phyloP scores from a whole-genome alignment of 2,113 vertebrate species.

The Actinemys pallida region DNA sequence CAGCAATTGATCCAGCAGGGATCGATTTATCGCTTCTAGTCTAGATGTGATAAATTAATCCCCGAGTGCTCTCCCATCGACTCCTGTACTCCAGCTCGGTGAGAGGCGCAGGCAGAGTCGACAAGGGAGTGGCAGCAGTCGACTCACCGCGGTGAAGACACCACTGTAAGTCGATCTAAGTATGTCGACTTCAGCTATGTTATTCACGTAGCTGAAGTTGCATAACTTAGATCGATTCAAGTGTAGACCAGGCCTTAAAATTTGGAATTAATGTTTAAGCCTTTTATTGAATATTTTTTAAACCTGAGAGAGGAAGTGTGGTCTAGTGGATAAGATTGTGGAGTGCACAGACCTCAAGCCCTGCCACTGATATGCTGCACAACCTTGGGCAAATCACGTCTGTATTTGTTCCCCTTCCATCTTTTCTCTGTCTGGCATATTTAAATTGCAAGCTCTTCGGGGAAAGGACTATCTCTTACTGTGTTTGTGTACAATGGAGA shows the following conservation, averaged over 20 bases:
- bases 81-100: too few species aligned
- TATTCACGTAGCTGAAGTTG: too few species aligned
- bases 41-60: too few species aligned
- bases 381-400: background rate
- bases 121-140: too few species aligned
- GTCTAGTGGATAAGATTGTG: background rate
- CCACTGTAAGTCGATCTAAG: too few species aligned
- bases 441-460: background rate
- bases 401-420: background rate
- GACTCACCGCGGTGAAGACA: too few species aligned
- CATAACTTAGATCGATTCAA: too few species aligned
- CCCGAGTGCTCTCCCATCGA: too few species aligned
- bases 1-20: too few species aligned
- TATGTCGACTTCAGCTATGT: too few species aligned
- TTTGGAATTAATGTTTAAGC: background rate
- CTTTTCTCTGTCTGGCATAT: background rate
- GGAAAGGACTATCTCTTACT: background rate
- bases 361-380: background rate
- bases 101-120: too few species aligned
- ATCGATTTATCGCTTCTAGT: too few species aligned
- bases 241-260: background rate
- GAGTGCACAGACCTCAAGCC: background rate
- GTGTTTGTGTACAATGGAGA: background rate
- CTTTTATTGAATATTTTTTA: background rate
- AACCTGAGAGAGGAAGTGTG: background rate